A percentile compares a stretch with the other conserved stretches of the same genome.
Conservation (phyloP, 2,888 invertebrate genomes). For the Synergus itoensis region DNA sequence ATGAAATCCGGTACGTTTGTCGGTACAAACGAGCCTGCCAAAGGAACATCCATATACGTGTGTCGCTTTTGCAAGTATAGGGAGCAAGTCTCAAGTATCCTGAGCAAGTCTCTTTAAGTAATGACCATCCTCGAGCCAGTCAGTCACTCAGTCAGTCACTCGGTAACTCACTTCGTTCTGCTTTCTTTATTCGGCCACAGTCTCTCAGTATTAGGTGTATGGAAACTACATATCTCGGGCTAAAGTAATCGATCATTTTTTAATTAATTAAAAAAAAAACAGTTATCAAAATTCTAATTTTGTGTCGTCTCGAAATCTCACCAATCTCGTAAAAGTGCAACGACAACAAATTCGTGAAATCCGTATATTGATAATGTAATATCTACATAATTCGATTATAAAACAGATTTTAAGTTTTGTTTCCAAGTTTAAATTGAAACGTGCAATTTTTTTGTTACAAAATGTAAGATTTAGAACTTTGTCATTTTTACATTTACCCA, state of each 20-base stretch:
- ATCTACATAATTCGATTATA: not conserved
- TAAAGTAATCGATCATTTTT: slow-evolving; percentile 1
- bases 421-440: not conserved
- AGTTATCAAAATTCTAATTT: not conserved
- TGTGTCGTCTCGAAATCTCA: not conserved
- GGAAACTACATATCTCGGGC: slow-evolving; percentile 1
- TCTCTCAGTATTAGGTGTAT: slow-evolving; percentile 5
- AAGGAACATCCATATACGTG: slow-evolving; percentile 47
- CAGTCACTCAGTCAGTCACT: slow-evolving; percentile 51
- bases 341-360: not conserved
- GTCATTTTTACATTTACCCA: not conserved
- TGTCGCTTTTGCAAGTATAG: slow-evolving; percentile 45
- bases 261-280: not conserved
- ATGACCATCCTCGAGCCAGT: slow-evolving; percentile 55
- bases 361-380: not conserved
- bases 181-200: slow-evolving; percentile 37
- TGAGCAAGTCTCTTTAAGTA: slow-evolving; percentile 61
- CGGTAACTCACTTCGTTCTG: slow-evolving; percentile 49
- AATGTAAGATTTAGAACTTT: no score
- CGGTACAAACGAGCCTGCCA: slow-evolving; percentile 46
- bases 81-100: slow-evolving; percentile 49
- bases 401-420: not conserved
- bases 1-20: slow-evolving; percentile 29
- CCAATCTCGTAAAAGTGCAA: not conserved
- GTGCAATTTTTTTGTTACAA: not conserved